These are phyloP conservation scores for Phortica magna DNA, from an alignment of 2,888 invertebrate species.

Conservation along the genomic window DNA sequence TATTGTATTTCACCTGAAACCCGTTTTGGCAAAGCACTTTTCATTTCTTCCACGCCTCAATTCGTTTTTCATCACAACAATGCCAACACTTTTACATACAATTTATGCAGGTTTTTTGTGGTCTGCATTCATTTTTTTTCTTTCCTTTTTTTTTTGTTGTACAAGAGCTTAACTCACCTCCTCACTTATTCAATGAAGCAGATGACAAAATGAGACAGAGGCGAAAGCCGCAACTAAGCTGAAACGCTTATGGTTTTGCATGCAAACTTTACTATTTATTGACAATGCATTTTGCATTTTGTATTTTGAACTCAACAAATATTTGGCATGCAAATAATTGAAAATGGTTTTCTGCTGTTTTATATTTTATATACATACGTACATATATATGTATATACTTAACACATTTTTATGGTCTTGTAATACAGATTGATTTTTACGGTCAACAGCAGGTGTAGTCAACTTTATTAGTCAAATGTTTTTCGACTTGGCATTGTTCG, in stretches of 20 bases:
- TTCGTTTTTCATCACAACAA: conserved; percentile 6
- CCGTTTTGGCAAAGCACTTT: conserved; percentile 7
- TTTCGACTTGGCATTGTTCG: conserved; percentile 10
- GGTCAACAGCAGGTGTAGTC: conserved; percentile 14
- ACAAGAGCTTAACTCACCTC: neutral
- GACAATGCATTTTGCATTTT: conserved; percentile 23
- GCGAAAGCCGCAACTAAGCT: neutral
- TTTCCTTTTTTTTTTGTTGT: neutral
- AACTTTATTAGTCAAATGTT: too few species aligned
- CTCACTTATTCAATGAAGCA: conserved; percentile 1
- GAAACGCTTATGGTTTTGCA: neutral
- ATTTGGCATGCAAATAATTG: conserved; percentile 12
- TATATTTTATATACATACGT: neutral
- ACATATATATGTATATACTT: neutral
- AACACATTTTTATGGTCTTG: conserved; percentile 24
- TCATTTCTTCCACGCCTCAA: conserved; percentile 23
- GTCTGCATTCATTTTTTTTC: neutral
- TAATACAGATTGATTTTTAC: conserved; percentile 9
- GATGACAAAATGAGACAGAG: neutral
- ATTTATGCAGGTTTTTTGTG: neutral
- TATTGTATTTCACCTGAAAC: neutral
- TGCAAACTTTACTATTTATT: neutral
- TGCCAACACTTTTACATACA: neutral
- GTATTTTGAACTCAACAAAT: conserved; percentile 18
- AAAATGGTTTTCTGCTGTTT: conserved; percentile 6